Conservation (phyloP, 2,888 invertebrate species). For the Bellardia bayeri region DNA sequence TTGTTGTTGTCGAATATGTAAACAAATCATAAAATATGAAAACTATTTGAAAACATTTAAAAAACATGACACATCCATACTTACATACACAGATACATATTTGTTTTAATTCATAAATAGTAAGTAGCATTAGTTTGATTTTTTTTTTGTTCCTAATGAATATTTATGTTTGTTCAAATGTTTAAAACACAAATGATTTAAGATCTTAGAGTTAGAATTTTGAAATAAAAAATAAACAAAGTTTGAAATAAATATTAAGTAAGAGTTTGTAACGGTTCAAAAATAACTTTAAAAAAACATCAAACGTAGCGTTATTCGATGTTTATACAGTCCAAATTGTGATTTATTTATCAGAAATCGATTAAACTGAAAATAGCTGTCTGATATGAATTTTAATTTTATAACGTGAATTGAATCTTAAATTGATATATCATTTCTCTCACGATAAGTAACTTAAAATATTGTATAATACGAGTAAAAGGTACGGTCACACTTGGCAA, state of each 20-base stretch:
- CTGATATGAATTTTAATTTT: conserved; percentile 20
- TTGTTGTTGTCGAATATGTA: conserved; percentile 36
- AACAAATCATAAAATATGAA: conserved; percentile 68
- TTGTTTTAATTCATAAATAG: conserved; percentile 37
- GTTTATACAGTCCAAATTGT: conserved; percentile 11
- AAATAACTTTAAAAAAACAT: conserved; percentile 1
- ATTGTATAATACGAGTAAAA: neutral
- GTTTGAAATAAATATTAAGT: neutral
- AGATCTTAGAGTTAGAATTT: conserved; percentile 1
- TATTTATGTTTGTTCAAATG: conserved; percentile 12
- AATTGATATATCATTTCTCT: neutral
- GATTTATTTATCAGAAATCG: conserved; percentile 39
- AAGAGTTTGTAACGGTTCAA: neutral
- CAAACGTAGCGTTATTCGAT: conserved; percentile 5
- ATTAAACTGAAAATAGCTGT: neutral
- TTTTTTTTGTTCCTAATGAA: neutral
- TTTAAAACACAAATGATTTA: conserved; percentile 1
- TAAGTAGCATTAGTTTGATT: conserved; percentile 28
- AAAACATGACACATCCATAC: conserved; percentile 40
- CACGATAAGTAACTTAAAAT: conserved; percentile 4
- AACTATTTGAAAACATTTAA: conserved; percentile 27
- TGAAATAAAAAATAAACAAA: neutral
- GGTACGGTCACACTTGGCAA: no score
- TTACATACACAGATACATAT: conserved; percentile 5
- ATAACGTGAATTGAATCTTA: conserved; percentile 1